Conservation (phyloP, 2,888 invertebrate genomes). For the Drosophila tanythrix region DNA sequence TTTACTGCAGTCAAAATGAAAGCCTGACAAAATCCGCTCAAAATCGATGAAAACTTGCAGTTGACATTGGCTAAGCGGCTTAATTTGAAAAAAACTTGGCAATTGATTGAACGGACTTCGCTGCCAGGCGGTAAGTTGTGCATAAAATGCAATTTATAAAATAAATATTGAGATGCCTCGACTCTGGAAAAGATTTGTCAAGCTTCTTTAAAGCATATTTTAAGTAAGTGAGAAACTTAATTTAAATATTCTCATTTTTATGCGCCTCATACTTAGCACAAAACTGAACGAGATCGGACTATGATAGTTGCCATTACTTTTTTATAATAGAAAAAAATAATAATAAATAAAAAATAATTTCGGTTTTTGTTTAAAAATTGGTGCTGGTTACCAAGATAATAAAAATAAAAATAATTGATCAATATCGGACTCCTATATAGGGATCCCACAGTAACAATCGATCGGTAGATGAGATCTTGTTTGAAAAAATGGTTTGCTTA, state of each 20-base stretch:
- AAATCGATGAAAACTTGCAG: slow-evolving; percentile 26
- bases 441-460: background rate
- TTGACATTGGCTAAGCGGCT: slow-evolving; percentile 62
- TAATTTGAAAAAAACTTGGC: slow-evolving; percentile 51
- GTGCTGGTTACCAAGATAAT: too few relatives aligned
- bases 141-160: slow-evolving; percentile 61
- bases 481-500: background rate
- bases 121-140: slow-evolving; percentile 43
- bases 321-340: too few relatives aligned
- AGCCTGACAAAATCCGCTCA: slow-evolving; percentile 15
- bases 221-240: background rate
- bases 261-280: accelerated
- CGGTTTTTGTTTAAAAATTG: background rate
- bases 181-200: background rate
- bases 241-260: background rate
- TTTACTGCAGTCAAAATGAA: slow-evolving; percentile 19
- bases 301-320: background rate
- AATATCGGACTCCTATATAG: background rate
- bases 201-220: background rate
- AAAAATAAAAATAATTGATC: background rate
- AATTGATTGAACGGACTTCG: slow-evolving; percentile 35
- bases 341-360: too few relatives aligned
- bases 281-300: background rate
- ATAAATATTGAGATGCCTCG: slow-evolving; percentile 29
- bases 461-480: background rate